A percentile compares a stretch with the other conserved stretches of the same genome.
Evolutionary conservation across 2,888 invertebrate genomes (phyloP).

Genomic region (Ornithoptera priamus): DNA sequence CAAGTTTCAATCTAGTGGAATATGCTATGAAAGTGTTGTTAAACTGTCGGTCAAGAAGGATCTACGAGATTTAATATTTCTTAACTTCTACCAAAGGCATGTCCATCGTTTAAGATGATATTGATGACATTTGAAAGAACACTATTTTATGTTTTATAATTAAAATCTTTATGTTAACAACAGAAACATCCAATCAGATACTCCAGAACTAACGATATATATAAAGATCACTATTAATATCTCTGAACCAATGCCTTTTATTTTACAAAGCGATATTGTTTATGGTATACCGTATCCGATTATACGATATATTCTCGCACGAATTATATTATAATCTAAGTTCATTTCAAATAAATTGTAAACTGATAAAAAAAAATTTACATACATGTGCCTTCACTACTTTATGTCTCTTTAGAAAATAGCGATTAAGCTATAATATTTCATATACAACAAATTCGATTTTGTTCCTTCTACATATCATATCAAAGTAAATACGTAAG

Average conservation of each 20-base stretch:
- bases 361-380: neutral
- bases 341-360: neutral
- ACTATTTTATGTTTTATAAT: slow-evolving; percentile 22
- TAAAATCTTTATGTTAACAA: slow-evolving; percentile 15
- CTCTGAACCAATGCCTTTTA: slow-evolving; percentile 6
- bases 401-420: no score
- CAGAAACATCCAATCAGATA: slow-evolving; percentile 16
- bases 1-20: no score
- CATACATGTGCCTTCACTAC: neutral
- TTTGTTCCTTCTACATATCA: no score
- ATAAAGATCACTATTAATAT: slow-evolving; percentile 21
- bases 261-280: slow-evolving; percentile 7
- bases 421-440: no score
- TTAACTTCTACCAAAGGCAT: no score
- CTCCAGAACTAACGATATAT: slow-evolving; percentile 11
- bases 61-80: no score
- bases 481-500: no score
- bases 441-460: no score
- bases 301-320: neutral
- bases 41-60: no score
- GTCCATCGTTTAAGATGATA: neutral
- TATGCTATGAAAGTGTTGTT: no score
- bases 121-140: slow-evolving; percentile 8
- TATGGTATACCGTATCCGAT: neutral
- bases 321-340: neutral